These are phyloP conservation scores for Trichonephila clavipes DNA, from an alignment of 1,140 invertebrate species.

Conservation along the genomic window DNA sequence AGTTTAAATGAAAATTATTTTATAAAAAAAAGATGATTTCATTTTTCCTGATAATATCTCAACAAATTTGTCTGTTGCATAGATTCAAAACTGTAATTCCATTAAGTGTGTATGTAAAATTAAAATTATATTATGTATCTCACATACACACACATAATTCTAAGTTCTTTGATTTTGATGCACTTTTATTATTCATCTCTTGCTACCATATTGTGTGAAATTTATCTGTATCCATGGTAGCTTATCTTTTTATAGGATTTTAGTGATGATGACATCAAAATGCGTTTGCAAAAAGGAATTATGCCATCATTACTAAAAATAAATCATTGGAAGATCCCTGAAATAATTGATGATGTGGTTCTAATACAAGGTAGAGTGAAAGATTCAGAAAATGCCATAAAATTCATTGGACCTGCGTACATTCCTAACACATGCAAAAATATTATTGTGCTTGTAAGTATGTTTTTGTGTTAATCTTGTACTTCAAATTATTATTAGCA, in stretches of 20 bases:
- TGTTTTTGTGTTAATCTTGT: background rate
- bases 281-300: constrained; percentile 1
- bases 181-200: too few species aligned
- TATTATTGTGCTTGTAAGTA: constrained; percentile 37
- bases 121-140: too few species aligned
- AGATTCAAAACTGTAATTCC: too few species aligned
- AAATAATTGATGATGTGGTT: constrained; percentile 49
- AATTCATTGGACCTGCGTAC: constrained; percentile 40
- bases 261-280: background rate
- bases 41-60: too few species aligned
- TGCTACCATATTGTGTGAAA: too few species aligned
- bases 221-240: too few species aligned
- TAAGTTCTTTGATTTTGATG: too few species aligned
- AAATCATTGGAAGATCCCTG: background rate
- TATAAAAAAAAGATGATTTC: too few species aligned
- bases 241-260: background rate
- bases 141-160: too few species aligned
- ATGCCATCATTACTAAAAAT: constrained; percentile 1
- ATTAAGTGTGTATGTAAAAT: too few species aligned
- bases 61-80: too few species aligned
- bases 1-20: too few species aligned
- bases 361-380: constrained; percentile 57
- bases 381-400: background rate
- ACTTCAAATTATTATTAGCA: background rate
- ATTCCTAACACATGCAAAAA: constrained; percentile 31